phyloP scores from a whole-genome alignment of 1,140 invertebrate species.

The Leptinotarsa undecemlineata region DNA sequence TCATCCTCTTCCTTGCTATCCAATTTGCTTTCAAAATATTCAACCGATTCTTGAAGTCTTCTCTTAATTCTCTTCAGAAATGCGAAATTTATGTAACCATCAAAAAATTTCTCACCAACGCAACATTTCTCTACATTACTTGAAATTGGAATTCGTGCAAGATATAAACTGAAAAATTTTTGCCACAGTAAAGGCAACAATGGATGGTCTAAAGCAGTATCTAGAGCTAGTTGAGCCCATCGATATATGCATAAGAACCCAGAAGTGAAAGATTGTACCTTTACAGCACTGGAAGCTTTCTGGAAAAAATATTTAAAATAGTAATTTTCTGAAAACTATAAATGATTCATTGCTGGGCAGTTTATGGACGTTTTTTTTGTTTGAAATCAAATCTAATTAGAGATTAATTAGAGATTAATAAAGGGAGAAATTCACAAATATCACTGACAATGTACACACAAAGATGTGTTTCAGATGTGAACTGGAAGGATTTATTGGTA shows the following conservation, averaged over 20 bases:
- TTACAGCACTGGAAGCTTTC: conserved; percentile 66
- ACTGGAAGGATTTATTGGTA: too few species aligned
- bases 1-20: conserved; percentile 48
- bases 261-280: conserved; percentile 62
- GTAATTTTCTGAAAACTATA: not conserved
- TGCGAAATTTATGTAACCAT: conserved; percentile 68
- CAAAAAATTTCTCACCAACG: conserved; percentile 78
- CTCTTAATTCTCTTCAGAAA: conserved; percentile 77
- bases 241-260: conserved; percentile 73
- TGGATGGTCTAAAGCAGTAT: conserved; percentile 72
- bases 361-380: too few species aligned
- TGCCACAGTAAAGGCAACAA: conserved; percentile 77
- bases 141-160: conserved; percentile 62
- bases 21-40: conserved; percentile 62
- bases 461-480: too few species aligned
- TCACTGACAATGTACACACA: too few species aligned
- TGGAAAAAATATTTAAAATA: conserved; percentile 52
- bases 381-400: too few species aligned
- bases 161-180: conserved; percentile 77
- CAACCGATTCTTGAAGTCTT: conserved; percentile 67
- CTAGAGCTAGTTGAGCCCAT: conserved; percentile 78
- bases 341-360: too few species aligned
- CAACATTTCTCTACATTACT: conserved; percentile 58
- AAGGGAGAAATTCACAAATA: too few species aligned
- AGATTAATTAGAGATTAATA: too few species aligned